A percentile compares a stretch with the other conserved stretches of the same genome.
phyloP scores from a whole-genome alignment of 2,113 vertebrate genomes.

The Accipiter cooperii region DNA sequence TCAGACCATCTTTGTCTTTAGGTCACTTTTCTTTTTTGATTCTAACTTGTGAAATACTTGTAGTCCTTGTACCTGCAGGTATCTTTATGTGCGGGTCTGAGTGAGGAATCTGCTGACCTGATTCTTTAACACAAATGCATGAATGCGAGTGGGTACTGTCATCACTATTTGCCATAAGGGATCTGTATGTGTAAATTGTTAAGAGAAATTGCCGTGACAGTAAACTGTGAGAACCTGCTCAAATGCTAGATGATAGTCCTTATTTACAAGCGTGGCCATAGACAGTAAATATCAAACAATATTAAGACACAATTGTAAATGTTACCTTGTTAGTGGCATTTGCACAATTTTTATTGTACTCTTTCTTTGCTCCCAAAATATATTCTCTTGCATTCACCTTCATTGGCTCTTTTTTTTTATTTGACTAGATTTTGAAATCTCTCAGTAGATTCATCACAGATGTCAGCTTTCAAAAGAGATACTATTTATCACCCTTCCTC shows the following conservation, averaged over 20 bases:
- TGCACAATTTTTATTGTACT: slow-evolving; percentile 49
- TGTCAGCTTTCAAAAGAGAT: background rate
- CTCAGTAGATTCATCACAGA: background rate
- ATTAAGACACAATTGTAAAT: slow-evolving; percentile 13
- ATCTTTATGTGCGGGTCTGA: background rate
- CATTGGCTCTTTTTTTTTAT: background rate
- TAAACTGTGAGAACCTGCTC: background rate
- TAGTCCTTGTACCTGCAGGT: background rate
- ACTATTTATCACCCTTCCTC: background rate
- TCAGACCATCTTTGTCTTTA: background rate
- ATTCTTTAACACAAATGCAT: background rate
- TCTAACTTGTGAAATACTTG: background rate
- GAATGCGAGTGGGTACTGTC: background rate
- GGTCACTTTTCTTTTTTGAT: background rate
- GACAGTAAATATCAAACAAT: slow-evolving; percentile 40
- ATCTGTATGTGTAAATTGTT: background rate
- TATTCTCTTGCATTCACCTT: background rate
- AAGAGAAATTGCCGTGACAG: background rate
- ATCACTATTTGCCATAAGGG: background rate
- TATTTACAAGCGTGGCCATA: background rate
- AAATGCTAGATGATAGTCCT: slow-evolving; percentile 10
- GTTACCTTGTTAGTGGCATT: slow-evolving; percentile 54
- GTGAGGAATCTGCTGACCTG: background rate
- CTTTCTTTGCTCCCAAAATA: background rate
- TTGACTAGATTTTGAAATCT: background rate